phyloP scores from a whole-genome alignment of 2,888 invertebrate species.

The Eilema depressum region DNA sequence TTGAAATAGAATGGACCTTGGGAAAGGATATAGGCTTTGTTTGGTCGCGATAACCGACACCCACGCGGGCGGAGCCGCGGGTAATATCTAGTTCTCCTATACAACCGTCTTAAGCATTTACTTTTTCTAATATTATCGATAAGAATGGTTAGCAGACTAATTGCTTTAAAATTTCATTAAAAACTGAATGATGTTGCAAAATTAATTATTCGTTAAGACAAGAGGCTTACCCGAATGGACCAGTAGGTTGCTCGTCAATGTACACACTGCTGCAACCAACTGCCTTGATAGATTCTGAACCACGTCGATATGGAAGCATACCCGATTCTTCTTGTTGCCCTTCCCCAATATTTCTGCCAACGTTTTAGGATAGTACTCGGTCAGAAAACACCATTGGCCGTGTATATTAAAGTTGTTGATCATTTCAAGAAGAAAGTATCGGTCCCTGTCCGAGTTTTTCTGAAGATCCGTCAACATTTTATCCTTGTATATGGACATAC shows the following conservation, averaged over 20 bases:
- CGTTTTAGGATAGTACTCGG: conserved; percentile 69
- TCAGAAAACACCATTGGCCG: conserved; percentile 60
- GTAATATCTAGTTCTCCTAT: no score
- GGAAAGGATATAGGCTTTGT: no score
- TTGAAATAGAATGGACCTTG: no score
- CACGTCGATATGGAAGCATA: conserved; percentile 59
- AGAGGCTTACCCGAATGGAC: conserved; percentile 66
- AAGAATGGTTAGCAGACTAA: no score
- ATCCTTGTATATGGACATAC: conserved; percentile 32
- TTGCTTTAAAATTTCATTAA: no score
- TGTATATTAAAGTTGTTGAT: conserved; percentile 51
- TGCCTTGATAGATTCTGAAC: conserved; percentile 66
- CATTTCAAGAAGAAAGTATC: conserved; percentile 52
- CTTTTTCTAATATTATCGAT: no score
- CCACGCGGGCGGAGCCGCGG: no score
- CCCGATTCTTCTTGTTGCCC: conserved; percentile 16
- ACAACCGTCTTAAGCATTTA: no score
- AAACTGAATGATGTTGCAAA: no score
- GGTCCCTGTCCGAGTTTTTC: conserved; percentile 49
- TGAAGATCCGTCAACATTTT: conserved; percentile 57
- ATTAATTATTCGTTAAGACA: no score
- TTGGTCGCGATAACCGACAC: no score
- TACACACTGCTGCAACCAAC: conserved; percentile 63
- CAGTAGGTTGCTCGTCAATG: conserved; percentile 61
- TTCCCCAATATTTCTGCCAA: conserved; percentile 54